phyloP scores from a whole-genome alignment of 2,888 invertebrate species.

The Digitonthophagus gazella region DNA sequence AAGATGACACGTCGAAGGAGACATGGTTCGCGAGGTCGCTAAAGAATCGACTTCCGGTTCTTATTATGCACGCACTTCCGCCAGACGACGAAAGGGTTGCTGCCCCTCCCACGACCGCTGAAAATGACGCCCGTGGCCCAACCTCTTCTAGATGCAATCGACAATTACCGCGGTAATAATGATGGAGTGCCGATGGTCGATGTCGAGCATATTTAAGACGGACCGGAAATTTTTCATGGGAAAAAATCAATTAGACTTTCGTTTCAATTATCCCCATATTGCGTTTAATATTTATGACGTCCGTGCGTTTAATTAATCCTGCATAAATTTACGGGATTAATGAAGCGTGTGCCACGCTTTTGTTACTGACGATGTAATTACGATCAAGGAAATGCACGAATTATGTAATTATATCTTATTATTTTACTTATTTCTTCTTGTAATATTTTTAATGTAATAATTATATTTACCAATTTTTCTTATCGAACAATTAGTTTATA shows the following conservation, averaged over 20 bases:
- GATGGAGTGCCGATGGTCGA: not conserved
- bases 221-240: not conserved
- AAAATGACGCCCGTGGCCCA: not conserved
- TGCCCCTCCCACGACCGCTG: not conserved
- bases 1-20: constrained; percentile 25
- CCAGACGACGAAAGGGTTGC: not conserved
- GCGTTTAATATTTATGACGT: not conserved
- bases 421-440: too few species aligned
- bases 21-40: constrained; percentile 35
- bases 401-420: too few species aligned
- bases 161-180: not conserved
- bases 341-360: not conserved
- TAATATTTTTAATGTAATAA: too few species aligned
- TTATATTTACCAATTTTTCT: too few species aligned
- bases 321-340: not conserved
- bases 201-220: not conserved
- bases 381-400: not conserved
- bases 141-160: not conserved
- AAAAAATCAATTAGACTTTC: not conserved
- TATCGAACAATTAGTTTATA: too few species aligned
- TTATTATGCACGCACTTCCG: constrained; percentile 33
- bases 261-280: not conserved
- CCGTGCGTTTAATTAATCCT: not conserved
- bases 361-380: not conserved
- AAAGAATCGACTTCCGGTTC: constrained; percentile 36